Evolutionary conservation across 2,797 vertebrate genomes (phyloP).

Genomic region (Mormyrops attenuatus): DNA sequence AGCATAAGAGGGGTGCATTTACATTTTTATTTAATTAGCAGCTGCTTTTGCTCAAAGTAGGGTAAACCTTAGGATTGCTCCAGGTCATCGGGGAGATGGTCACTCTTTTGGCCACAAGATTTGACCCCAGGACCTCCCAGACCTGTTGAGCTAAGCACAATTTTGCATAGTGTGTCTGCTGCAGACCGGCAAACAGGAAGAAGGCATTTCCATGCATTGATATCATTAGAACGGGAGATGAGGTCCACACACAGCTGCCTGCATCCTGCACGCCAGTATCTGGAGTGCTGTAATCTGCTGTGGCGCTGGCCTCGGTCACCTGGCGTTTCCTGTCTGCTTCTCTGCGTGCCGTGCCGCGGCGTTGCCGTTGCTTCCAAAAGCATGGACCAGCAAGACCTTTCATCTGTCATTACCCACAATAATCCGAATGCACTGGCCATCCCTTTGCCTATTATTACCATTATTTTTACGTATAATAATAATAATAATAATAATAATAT

Average conservation of each 20-base stretch:
- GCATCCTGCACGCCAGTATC: not conserved
- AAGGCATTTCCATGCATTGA: not conserved
- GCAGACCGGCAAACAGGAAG: not conserved
- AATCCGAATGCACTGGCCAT: not conserved
- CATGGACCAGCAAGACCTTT: not conserved
- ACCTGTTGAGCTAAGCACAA: not conserved
- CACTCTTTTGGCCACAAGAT: not conserved
- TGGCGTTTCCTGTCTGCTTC: not conserved
- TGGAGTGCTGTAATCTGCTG: conserved; percentile 53
- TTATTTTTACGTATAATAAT: not conserved
- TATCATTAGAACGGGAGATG: not conserved
- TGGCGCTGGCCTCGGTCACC: conserved; percentile 24
- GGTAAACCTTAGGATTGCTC: not conserved
- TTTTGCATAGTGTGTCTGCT: not conserved
- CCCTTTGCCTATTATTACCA: not conserved
- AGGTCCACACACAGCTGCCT: not conserved
- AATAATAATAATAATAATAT: not conserved
- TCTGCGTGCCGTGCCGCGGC: too few species aligned
- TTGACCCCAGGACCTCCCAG: not conserved
- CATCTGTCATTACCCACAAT: not conserved
- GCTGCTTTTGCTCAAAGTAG: not conserved
- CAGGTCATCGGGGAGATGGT: not conserved
- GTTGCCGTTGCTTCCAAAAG: not conserved
- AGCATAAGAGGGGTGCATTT: not conserved
- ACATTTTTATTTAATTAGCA: not conserved